Percentiles rank a stretch among this genome's conserved stretches.
Conservation (phyloP, 2,113 vertebrate species). For the Mystacornis crossleyi region DNA sequence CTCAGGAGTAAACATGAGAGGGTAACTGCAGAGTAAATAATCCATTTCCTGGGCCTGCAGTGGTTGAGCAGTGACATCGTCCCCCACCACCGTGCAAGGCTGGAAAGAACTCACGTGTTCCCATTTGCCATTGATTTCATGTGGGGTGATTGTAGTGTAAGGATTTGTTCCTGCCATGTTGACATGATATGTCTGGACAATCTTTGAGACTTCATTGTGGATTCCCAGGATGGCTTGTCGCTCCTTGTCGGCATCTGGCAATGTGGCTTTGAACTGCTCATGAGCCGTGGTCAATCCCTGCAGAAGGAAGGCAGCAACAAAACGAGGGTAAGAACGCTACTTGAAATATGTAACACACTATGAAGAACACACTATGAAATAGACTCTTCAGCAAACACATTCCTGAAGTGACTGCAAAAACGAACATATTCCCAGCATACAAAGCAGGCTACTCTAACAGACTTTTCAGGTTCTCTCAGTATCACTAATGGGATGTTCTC, state of each 20-base stretch:
- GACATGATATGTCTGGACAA: constrained; percentile 96
- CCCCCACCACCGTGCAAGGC: background rate
- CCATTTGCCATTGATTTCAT: constrained; percentile 97
- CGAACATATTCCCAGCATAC: background rate
- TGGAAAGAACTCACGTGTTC: constrained; percentile 85
- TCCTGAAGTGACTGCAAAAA: background rate
- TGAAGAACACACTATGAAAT: too few species aligned
- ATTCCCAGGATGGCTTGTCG: constrained; percentile 95
- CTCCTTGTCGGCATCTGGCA: constrained; percentile 96
- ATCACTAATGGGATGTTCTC: background rate
- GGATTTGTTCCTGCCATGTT: constrained; percentile 96
- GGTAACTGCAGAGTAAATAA: background rate
- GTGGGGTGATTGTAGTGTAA: constrained; percentile 94
- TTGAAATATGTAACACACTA: too few species aligned
- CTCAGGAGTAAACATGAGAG: background rate
- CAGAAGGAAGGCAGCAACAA: background rate
- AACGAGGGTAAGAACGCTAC: background rate
- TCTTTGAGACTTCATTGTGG: constrained; percentile 96
- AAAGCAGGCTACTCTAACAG: background rate
- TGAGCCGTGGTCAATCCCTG: constrained; percentile 96
- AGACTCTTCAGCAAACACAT: background rate
- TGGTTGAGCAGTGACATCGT: background rate
- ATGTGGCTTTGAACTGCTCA: constrained; percentile 97
- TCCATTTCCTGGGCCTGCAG: background rate
- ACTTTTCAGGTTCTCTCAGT: background rate